phyloP scores from a whole-genome alignment of 2,797 vertebrate species.

The Rhinatrema bivittatum region DNA sequence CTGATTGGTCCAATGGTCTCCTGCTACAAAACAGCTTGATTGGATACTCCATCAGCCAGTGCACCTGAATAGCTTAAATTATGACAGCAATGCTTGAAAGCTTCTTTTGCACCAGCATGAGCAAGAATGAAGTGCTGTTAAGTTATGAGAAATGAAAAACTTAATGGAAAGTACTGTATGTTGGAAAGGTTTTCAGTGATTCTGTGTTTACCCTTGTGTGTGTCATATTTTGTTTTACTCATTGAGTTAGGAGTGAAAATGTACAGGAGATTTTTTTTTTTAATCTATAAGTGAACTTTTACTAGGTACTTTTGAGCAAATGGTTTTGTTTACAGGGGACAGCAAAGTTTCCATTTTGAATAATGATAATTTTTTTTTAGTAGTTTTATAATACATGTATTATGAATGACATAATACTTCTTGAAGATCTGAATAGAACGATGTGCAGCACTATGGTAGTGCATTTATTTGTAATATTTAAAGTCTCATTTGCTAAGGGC shows the following conservation, averaged over 20 bases:
- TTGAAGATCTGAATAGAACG: slow-evolving; percentile 45
- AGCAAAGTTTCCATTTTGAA: slow-evolving; percentile 39
- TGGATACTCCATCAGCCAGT: slow-evolving; percentile 22
- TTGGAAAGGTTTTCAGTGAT: slow-evolving; percentile 40
- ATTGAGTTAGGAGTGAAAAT: slow-evolving; percentile 51
- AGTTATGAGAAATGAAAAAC: slow-evolving; percentile 44
- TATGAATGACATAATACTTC: slow-evolving; percentile 34
- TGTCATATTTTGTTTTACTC: slow-evolving; percentile 44
- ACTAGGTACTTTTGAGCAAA: slow-evolving; percentile 55
- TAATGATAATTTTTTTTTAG: slow-evolving; percentile 38
- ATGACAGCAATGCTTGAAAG: slow-evolving; percentile 22
- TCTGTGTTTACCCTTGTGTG: slow-evolving; percentile 47
- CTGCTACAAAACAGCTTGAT: slow-evolving; percentile 32
- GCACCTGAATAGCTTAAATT: slow-evolving; percentile 34
- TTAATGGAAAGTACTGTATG: slow-evolving; percentile 20
- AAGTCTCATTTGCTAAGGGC: too few relatives aligned
- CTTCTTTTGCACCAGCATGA: slow-evolving; percentile 30
- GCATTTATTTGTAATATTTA: slow-evolving; percentile 41
- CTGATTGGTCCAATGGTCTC: slow-evolving; percentile 46
- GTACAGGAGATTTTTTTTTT: slow-evolving; percentile 56
- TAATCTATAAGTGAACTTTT: slow-evolving; percentile 45
- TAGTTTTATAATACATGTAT: slow-evolving; percentile 46
- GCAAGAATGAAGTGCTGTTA: slow-evolving; percentile 41
- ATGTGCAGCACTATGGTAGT: slow-evolving; percentile 45
- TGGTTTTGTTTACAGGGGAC: slow-evolving; percentile 56